Evolutionary conservation across 2,797 vertebrate species (phyloP), one percentile per base, ranked within the genome.

Genomic region (Trachurus trachurus): DNA sequence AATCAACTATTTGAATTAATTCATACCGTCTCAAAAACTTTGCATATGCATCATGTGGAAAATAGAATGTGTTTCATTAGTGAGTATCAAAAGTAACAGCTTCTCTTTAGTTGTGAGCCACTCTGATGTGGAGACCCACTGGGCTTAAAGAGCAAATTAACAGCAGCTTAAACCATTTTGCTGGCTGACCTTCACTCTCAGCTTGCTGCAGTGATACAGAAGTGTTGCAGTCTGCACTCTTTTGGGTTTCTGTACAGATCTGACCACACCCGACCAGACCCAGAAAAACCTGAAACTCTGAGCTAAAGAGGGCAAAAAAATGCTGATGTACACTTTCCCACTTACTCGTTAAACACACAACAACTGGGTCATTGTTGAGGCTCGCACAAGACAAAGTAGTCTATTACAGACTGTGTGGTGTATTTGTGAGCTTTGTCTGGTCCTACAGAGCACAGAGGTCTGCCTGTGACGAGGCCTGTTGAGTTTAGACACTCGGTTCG

Each of bases 121-220:
- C 31, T 31, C 54, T 56, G 54, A 31, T 56, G 26, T 31, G 29
- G 26, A 31, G 54, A 56, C 26, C 54, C 54, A 56, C 15, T 56
- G 54, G 26, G 54, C 13, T 56, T 31, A 56, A 56, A 34, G 54
- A 56, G 29, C 54, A 56, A 34, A 56, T 56, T 16, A 56, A 31
- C 26, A 31, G 54, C 54, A 56, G 54, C 26, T 56, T 56, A 31
- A 56, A 34, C 29, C 31, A 7, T 56, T 56, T 31, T 56, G 53
- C 26, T 56, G 53, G 53, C 53, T 56, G 54, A 31, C 54, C 54
- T 57, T 57, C 54, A 57, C 6, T 57, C 16, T 19, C 16, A 57
- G 29, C 52, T 54, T 52, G 52, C 29, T 19, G 29, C 50, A 26
- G 50, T 6, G 21, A 53, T 53, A 22, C 54, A 57, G 16, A 31